Percentiles rank a stretch among this genome's conserved stretches.
Evolutionary conservation across 2,113 vertebrate species (phyloP).

Genomic region (Percopsis transmontana): DNA sequence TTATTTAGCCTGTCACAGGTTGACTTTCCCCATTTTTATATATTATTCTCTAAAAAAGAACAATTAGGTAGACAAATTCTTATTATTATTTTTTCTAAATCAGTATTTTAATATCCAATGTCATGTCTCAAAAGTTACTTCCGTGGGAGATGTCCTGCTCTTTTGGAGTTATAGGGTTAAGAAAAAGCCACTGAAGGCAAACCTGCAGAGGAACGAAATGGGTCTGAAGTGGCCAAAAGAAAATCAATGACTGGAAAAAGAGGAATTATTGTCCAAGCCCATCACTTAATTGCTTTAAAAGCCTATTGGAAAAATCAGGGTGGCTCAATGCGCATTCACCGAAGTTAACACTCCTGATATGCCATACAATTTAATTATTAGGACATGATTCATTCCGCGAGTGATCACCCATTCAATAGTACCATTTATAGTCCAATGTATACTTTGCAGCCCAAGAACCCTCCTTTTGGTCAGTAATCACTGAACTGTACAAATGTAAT

Average conservation of each 20-base stretch:
- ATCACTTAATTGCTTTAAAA: slow-evolving; percentile 94
- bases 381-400: slow-evolving; percentile 77
- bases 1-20: not conserved
- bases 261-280: slow-evolving; percentile 91
- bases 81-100: too few species aligned
- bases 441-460: slow-evolving; percentile 66
- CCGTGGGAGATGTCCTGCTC: slow-evolving; percentile 26
- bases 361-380: slow-evolving; percentile 80
- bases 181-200: slow-evolving; percentile 84
- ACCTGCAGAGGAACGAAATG: slow-evolving; percentile 84
- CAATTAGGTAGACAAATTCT: not conserved
- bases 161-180: slow-evolving; percentile 82
- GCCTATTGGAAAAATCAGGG: slow-evolving; percentile 88
- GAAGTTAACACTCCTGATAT: slow-evolving; percentile 72
- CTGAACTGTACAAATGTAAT: slow-evolving; percentile 77
- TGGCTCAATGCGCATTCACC: slow-evolving; percentile 73
- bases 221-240: slow-evolving; percentile 82
- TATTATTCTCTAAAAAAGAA: not conserved
- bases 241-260: slow-evolving; percentile 92
- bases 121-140: slow-evolving; percentile 31
- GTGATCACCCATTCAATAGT: slow-evolving; percentile 71
- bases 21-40: not conserved
- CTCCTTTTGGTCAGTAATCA: slow-evolving; percentile 76
- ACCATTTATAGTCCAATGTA: slow-evolving; percentile 65
- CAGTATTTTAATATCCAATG: slow-evolving; percentile 26